Conservation (phyloP, 2,888 invertebrate genomes). For the Xanthia togata region DNA sequence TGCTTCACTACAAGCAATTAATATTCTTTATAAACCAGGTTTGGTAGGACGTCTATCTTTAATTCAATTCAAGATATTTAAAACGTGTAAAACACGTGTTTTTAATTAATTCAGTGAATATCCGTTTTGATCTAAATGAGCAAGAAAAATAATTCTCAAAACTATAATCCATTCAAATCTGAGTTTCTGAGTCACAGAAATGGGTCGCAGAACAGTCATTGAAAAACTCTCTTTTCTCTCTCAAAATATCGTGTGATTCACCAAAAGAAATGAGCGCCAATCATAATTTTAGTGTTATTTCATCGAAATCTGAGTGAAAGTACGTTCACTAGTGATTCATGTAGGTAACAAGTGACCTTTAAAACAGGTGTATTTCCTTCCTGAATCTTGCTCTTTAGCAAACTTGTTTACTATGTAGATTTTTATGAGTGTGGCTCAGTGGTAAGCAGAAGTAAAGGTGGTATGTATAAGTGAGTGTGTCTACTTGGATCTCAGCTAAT, state of each 20-base stretch:
- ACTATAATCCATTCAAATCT: too few relatives aligned
- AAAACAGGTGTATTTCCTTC: conserved; percentile 64
- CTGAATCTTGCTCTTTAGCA: conserved; percentile 36
- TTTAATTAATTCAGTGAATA: not conserved
- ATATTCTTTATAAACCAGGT: not conserved
- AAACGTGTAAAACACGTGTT: conserved; percentile 7
- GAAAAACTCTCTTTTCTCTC: not conserved
- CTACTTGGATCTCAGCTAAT: not conserved
- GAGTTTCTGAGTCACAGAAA: too few relatives aligned
- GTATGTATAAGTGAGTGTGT: not conserved
- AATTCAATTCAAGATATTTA: not conserved
- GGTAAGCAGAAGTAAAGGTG: not conserved
- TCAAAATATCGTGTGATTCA: conserved; percentile 39
- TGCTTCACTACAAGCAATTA: not conserved
- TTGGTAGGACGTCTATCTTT: not conserved
- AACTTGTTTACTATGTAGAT: conserved; percentile 34
- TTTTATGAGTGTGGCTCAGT: conserved; percentile 8
- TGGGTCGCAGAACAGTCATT: too few relatives aligned
- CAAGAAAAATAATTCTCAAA: not conserved
- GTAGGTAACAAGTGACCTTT: conserved; percentile 53
- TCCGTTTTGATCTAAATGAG: not conserved
- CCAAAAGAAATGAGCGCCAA: conserved; percentile 37
- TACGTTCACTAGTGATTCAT: conserved; percentile 56
- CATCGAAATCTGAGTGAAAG: conserved; percentile 58
- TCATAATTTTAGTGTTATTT: conserved; percentile 39